Evolutionary conservation across 2,888 invertebrate species (phyloP), one percentile per base, ranked within the genome.

Genomic region (Ichneumon xanthorius): DNA sequence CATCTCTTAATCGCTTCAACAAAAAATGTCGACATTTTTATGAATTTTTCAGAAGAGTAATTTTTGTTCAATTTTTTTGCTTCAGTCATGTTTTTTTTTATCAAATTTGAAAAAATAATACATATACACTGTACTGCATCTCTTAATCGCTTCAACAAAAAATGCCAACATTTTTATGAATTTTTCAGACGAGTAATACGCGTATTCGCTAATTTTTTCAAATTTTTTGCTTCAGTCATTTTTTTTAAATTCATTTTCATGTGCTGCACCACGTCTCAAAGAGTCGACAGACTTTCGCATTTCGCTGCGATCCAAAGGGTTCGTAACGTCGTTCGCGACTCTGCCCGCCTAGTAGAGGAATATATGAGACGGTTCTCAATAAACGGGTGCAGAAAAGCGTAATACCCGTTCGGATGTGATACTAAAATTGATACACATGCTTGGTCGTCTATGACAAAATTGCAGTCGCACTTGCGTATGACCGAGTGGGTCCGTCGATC

Each of bases 391-490:
- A 63, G 63, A 76, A 76, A 65, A 5, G 55, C 26, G 55, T 48
- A 9, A 16, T 63, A 6, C 22, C 9, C 63, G 50, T 48, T 19
- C 30, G n/a, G 48, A 33, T 73, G 72, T 22, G 26, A 61, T 48
- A 63, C 22, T 19, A 40, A 58, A 75, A 75, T 75, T 76, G 65
- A 37, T 50, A 50, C 30, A 19, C 33, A 33, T 50, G 75, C 48
- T 65, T 63, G 33, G 65, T 71, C 79, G 40, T 82, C 75, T 40
- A 76, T 53, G 82, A 82, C 55, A 79, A 85, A 85, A 85, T 85
- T 79, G 75, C 85, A 72, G 75, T 75, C 33, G 33, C 58, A 68
- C 73, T 79, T 61, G 50, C 82, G 33, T 75, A 63, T 63, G 70
- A 75, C 63, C 70, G 67, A 85, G 75, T 82, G 73, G 75, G 33